phyloP scores from a whole-genome alignment of 2,113 vertebrate species.

The Perca flavescens region DNA sequence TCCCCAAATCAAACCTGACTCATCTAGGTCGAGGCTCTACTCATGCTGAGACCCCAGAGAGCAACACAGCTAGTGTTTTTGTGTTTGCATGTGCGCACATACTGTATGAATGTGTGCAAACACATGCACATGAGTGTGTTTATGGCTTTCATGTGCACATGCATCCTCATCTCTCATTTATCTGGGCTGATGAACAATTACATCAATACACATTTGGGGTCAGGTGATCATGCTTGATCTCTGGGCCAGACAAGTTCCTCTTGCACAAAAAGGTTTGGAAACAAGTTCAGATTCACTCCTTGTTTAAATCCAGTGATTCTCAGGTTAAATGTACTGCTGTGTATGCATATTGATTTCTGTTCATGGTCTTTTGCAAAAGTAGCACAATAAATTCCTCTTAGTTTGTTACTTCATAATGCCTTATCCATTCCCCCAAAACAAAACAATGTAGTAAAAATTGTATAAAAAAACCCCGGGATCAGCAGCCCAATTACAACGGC shows the following conservation, averaged over 20 bases:
- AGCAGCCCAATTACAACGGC: not conserved
- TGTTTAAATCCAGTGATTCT: not conserved
- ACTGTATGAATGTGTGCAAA: not conserved
- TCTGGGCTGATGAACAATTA: not conserved
- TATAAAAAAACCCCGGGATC: not conserved
- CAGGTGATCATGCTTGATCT: not conserved
- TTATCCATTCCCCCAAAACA: not conserved
- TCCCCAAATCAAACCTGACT: slow-evolving; percentile 74
- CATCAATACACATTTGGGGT: not conserved
- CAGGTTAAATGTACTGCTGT: not conserved
- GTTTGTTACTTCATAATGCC: not conserved
- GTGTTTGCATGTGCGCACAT: not conserved
- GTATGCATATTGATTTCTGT: not conserved
- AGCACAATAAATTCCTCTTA: no score
- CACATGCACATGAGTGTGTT: not conserved
- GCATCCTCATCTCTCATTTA: not conserved
- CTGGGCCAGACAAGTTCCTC: not conserved
- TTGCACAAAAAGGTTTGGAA: not conserved
- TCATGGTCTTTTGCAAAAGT: not conserved
- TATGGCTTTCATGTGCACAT: not conserved
- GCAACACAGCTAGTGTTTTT: not conserved
- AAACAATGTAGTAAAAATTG: not conserved
- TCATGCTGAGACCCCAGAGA: slow-evolving; percentile 21
- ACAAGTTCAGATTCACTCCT: not conserved
- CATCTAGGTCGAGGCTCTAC: slow-evolving; percentile 66